Percentiles rank a stretch among this genome's conserved stretches.
Evolutionary conservation across 1,140 invertebrate species (phyloP).

Genomic region (Zaprionus tsacasi): DNA sequence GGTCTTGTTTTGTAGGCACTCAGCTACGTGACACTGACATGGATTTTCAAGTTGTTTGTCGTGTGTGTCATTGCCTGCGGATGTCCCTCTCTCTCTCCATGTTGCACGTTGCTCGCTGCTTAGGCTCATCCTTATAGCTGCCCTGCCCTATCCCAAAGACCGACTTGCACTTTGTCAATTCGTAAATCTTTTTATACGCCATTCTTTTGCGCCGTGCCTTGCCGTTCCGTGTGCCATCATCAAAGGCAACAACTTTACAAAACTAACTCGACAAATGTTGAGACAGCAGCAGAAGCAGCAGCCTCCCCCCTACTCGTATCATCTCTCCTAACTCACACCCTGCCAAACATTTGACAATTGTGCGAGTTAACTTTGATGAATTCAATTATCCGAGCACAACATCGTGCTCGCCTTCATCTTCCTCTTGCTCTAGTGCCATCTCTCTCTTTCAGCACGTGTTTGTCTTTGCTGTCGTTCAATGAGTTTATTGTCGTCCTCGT

Average conservation of each 20-base stretch:
- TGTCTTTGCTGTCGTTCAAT: conserved; percentile 61
- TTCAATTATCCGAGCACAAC: conserved; percentile 74
- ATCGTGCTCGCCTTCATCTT: conserved; percentile 22
- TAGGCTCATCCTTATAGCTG: conserved; percentile 48
- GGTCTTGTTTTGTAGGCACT: conserved; percentile 64
- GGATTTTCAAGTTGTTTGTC: conserved; percentile 78
- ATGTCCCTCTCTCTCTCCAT: conserved; percentile 55
- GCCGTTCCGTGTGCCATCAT: conserved; percentile 55
- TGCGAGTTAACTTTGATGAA: conserved; percentile 82
- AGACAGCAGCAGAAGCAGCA: conserved; percentile 27
- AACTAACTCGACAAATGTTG: conserved; percentile 65
- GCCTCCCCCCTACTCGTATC: not conserved
- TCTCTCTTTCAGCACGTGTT: conserved; percentile 57
- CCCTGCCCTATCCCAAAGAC: conserved; percentile 42
- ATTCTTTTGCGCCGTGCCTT: conserved; percentile 48
- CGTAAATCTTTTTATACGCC: conserved; percentile 78
- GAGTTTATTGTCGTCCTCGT: conserved; percentile 71
- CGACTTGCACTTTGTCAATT: conserved; percentile 80
- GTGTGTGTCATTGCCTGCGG: conserved; percentile 57
- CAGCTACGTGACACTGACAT: conserved; percentile 80
- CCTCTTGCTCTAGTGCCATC: conserved; percentile 17
- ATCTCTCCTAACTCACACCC: not conserved
- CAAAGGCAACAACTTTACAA: conserved; percentile 72
- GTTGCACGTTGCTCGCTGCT: conserved; percentile 17
- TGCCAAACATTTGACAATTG: conserved; percentile 65